These are phyloP conservation scores for Aulostomus chinensis DNA, from an alignment of 2,797 vertebrate genomes.

Conservation along the genomic window DNA sequence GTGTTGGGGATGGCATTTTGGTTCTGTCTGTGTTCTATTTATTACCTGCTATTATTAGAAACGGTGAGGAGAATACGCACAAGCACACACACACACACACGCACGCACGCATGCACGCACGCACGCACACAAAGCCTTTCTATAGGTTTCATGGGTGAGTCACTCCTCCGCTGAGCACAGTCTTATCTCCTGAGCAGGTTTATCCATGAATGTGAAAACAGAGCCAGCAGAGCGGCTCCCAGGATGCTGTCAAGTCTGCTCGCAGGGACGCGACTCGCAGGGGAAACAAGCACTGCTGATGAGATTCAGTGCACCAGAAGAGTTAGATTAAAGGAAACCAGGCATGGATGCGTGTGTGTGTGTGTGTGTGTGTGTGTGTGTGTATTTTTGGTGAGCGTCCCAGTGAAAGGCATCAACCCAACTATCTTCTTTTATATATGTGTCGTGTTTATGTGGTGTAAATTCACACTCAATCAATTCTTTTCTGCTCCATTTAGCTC, in stretches of 20 bases:
- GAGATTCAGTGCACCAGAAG: slow-evolving; percentile 36
- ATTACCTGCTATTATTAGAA: slow-evolving; percentile 74
- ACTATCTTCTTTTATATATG: background rate
- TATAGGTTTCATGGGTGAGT: slow-evolving; percentile 71
- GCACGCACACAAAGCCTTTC: slow-evolving; percentile 20
- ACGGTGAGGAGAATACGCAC: slow-evolving; percentile 11
- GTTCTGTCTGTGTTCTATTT: slow-evolving; percentile 65
- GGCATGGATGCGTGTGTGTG: slow-evolving; percentile 25
- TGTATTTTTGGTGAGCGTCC: slow-evolving; percentile 23
- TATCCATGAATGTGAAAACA: slow-evolving; percentile 45
- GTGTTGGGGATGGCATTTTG: slow-evolving; percentile 57
- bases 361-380: slow-evolving; percentile 20
- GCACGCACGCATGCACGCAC: slow-evolving; percentile 18
- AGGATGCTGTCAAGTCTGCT: slow-evolving; percentile 26
- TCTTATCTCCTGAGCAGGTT: slow-evolving; percentile 70
- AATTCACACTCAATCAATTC: slow-evolving; percentile 22
- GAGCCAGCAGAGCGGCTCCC: slow-evolving; percentile 37
- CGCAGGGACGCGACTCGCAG: slow-evolving; percentile 4
- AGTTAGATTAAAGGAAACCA: slow-evolving; percentile 48
- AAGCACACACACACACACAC: slow-evolving; percentile 8
- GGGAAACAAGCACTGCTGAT: slow-evolving; percentile 34
- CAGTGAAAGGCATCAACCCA: slow-evolving; percentile 9
- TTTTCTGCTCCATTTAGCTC: slow-evolving; percentile 37
- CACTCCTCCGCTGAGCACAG: slow-evolving; percentile 59
- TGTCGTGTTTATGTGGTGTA: background rate